Evolutionary conservation across 2,113 vertebrate species (phyloP).

Genomic region (Thomomys bottae): DNA sequence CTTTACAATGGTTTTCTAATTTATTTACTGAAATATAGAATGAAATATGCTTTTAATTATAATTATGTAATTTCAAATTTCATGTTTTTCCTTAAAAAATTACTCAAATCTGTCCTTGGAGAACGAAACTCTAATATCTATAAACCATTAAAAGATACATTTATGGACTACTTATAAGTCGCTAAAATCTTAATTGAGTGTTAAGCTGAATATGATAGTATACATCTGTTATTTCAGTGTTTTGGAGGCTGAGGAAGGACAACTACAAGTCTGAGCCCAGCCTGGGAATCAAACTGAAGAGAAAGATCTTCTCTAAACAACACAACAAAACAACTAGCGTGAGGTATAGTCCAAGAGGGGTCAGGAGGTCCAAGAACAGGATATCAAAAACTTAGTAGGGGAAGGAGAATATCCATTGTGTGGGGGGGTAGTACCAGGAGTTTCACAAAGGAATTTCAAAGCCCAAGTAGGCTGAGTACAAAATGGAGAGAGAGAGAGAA

Average conservation of each 20-base stretch:
- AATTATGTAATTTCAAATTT: slow-evolving; percentile 42
- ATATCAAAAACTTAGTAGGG: background rate
- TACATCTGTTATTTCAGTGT: background rate
- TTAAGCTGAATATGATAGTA: background rate
- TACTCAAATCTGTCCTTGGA: slow-evolving; percentile 19
- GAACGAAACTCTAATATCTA: slow-evolving; percentile 4
- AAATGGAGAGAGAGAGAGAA: too few species aligned
- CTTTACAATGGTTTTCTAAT: slow-evolving; percentile 29
- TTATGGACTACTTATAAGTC: slow-evolving; percentile 33
- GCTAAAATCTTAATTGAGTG: slow-evolving; percentile 2
- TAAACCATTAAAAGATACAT: background rate
- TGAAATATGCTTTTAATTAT: slow-evolving; percentile 17
- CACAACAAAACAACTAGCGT: background rate
- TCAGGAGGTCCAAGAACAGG: background rate
- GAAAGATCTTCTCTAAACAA: too few species aligned
- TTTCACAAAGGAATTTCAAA: background rate
- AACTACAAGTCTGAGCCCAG: background rate
- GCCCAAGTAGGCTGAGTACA: background rate
- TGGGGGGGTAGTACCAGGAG: background rate
- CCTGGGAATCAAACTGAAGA: too few species aligned
- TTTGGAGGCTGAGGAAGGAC: background rate
- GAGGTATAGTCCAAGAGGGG: background rate
- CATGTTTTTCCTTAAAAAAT: slow-evolving; percentile 41
- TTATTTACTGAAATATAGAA: slow-evolving; percentile 38
- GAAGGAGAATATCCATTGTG: background rate